Conservation (phyloP, 2,888 invertebrate species). For the Diarsia dahlii region DNA sequence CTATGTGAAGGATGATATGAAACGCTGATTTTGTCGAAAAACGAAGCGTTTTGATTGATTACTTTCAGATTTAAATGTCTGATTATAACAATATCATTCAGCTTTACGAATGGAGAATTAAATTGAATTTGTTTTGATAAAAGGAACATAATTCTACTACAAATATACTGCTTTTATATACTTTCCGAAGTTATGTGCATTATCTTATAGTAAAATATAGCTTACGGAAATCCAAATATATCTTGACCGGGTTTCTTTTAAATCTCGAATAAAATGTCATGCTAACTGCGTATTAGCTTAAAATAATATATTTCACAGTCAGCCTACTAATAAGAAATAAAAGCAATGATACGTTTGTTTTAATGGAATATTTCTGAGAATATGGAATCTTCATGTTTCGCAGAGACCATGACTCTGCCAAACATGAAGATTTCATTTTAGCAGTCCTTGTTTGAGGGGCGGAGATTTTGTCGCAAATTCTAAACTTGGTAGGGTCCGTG, state of each 20-base stretch:
- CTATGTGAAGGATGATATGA: too few species aligned
- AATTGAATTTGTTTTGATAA: slow-evolving; percentile 16
- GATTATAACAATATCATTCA: slow-evolving; percentile 17
- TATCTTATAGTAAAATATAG: slow-evolving; percentile 14
- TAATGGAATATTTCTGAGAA: background rate
- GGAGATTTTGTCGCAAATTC: slow-evolving; percentile 1
- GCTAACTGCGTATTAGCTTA: slow-evolving; percentile 2
- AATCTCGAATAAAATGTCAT: slow-evolving; percentile 22
- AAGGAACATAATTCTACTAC: background rate
- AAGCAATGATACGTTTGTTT: slow-evolving; percentile 11
- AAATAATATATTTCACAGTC: slow-evolving; percentile 14
- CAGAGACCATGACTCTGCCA: slow-evolving; percentile 14
- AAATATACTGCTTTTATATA: background rate
- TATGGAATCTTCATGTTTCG: too few species aligned
- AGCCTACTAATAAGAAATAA: slow-evolving; percentile 37
- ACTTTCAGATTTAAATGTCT: slow-evolving; percentile 28
- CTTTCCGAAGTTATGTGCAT: background rate
- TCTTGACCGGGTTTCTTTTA: slow-evolving; percentile 25
- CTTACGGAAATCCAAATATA: slow-evolving; percentile 12
- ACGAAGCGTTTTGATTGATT: too few species aligned
- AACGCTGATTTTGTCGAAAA: too few species aligned
- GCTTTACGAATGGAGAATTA: background rate
- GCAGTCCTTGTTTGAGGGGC: slow-evolving; percentile 53
- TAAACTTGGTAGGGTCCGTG: slow-evolving; percentile 35
- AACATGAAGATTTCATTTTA: slow-evolving; percentile 50